Base-by-base conservation (phyloP, 2,888 invertebrate genomes). In the Nomada fucata region DNA sequence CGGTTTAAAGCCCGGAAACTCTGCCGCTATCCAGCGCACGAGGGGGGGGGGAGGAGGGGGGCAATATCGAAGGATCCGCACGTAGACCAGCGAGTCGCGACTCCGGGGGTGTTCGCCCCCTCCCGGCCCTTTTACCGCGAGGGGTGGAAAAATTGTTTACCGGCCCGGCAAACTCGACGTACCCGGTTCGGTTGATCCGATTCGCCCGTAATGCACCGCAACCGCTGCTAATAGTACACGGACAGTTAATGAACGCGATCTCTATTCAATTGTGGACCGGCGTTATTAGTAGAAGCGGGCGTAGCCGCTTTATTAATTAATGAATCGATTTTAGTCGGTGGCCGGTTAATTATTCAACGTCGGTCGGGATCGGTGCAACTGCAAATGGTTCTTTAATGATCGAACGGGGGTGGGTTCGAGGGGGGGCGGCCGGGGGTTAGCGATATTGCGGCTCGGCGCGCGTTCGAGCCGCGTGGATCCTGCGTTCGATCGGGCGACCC, bases 281-380 rank as follows among this genome's bases (percentile, higher is more conserved):
- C 72, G 84, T 87, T 88, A 84, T 87, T 88, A 88, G 86, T 82
- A 84, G 73, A 78, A 73, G 86, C 79, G 82, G 77, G 77, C 86
- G 86, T 79, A 81, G 76, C 82, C 86, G 87, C 88, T 86, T 88
- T 87, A 87, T 87, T 88, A 88, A 87, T 87, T 87, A 87, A 84
- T 79, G 79, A 87, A 87, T 87, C 86, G 88, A 87, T 88, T 87
- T 87, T 79, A 82, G 88, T 86, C 84, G 81, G 79, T 73, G 78
- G 79, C 75, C 77, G 75, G 86, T 86, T 87, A 87, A 87, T 87
- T 87, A 87, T 87, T 88, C 86, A 86, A 76, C 82, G 77, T 80
- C 82, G 86, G 78, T 72, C 84, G 79, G 80, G 76, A 86, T 86
- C 77, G 86, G 78, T 75, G 84, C 84, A 79, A 78, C 84, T 86